Evolutionary conservation across 2,797 vertebrate genomes (phyloP), one percentile per base, ranked within the genome.

Genomic region (Rhinogobio ventralis): DNA sequence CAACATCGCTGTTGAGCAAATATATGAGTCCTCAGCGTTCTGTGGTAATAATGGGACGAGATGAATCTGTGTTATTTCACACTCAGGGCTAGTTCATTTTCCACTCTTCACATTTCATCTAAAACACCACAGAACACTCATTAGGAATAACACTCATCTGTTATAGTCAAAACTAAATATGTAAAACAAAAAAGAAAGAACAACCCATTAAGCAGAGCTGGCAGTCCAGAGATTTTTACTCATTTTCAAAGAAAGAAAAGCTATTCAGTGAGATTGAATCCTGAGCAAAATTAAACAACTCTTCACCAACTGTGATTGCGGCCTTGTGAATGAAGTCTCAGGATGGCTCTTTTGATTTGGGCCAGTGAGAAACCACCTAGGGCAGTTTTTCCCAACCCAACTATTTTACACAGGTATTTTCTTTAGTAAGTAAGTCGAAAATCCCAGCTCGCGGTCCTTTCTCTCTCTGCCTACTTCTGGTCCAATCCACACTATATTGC

Each of bases 31-130:
- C 30, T 57, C 14, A 0, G 71, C 10, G 23, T 81, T 81, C 51
- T 60, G 39, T 17, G 13, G 79, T 74, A 51, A 83, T 75, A 66
- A 75, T 75, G 71, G 46, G 71, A 83, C 7, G 81, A 82, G 28
- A 46, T 79, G 42, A 77, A 84, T 73, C 57, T 51, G 73, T 71
- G 78, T 42, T 62, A 71, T 85, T 85, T 87, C 55, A 79, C 73
- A 67, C 64, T 81, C 81, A 74, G 62, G 36, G 19, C 51, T 14
- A 11, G 68, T 68, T 79, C 69, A 71, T 77, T 51, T 78, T 72
- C 20, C 80, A 81, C 36, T 82, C 39, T 73, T 67, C 69, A 60
- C 60, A 83, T 62, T 84, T 84, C 42, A 78, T 79, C 42, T 25
- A 62, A 71, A 67, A 67, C 30, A 49, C 55, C 46, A 68, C 57